phyloP scores from a whole-genome alignment of 2,113 vertebrate genomes.

The Cyprinus carpio region DNA sequence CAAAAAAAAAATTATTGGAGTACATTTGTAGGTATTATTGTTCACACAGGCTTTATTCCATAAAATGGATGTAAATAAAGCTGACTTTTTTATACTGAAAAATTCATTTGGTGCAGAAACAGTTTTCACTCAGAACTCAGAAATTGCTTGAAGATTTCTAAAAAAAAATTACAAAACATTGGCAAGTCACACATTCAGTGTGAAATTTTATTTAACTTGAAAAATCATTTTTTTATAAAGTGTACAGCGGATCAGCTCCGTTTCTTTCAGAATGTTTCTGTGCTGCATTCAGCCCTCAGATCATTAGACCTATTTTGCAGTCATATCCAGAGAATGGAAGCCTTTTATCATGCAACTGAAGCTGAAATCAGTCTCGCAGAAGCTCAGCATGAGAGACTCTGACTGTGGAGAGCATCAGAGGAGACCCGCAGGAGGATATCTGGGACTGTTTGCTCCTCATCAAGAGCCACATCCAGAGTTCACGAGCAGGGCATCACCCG shows the following conservation, averaged over 20 bases:
- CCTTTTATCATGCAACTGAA: not conserved
- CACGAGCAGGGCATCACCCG: not conserved
- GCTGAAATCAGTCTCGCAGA: not conserved
- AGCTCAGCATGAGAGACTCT: not conserved
- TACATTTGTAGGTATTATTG: not conserved
- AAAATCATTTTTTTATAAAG: too few relatives aligned
- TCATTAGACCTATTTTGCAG: not conserved
- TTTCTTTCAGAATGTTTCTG: not conserved
- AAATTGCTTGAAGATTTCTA: too few relatives aligned
- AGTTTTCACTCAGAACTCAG: too few relatives aligned
- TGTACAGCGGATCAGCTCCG: not conserved
- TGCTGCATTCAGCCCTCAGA: not conserved
- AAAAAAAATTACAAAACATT: too few relatives aligned
- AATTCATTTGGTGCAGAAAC: too few relatives aligned
- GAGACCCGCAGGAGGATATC: not conserved
- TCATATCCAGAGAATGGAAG: not conserved
- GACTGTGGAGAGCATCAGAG: not conserved
- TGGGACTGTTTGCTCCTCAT: not conserved
- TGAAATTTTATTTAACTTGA: too few relatives aligned
- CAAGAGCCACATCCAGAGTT: constrained; percentile 37
- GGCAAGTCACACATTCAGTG: too few relatives aligned
- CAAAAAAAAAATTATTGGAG: too few relatives aligned
- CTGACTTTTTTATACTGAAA: not conserved
- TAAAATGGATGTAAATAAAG: not conserved
- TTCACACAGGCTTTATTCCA: not conserved